Conservation (phyloP, 2,113 vertebrate genomes). For the Atherinomorus stipes region DNA sequence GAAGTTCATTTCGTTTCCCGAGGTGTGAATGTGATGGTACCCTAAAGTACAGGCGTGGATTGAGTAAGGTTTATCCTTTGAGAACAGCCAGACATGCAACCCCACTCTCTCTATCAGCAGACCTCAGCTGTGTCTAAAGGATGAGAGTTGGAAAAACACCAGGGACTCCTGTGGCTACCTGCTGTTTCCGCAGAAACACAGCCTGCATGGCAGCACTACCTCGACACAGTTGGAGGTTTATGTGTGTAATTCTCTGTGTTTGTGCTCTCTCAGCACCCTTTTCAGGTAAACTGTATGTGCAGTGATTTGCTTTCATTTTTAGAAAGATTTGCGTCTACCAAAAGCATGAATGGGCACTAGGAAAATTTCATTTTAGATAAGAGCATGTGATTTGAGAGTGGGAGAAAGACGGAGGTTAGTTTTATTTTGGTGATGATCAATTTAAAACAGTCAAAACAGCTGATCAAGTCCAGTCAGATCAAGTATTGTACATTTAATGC, state of each 20-base stretch:
- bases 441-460: conserved; percentile 15
- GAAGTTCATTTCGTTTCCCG: conserved; percentile 41
- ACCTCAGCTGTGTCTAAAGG: conserved; percentile 71
- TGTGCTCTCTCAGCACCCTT: conserved; percentile 24
- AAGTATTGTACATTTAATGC: conserved; percentile 1
- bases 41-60: conserved; percentile 32
- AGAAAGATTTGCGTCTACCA: conserved; percentile 9
- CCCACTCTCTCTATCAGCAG: conserved; percentile 62
- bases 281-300: conserved; percentile 26
- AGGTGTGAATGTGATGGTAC: conserved; percentile 46
- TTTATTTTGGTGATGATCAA: conserved; percentile 4
- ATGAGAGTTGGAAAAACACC: conserved; percentile 67
- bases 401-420: not conserved
- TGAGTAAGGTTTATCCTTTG: conserved; percentile 46
- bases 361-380: not conserved
- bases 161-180: conserved; percentile 68
- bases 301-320: conserved; percentile 33
- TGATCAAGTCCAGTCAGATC: conserved; percentile 11
- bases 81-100: conserved; percentile 11
- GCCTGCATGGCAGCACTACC: conserved; percentile 46
- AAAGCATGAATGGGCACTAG: conserved; percentile 8
- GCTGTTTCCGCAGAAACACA: conserved; percentile 79
- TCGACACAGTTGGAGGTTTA: conserved; percentile 62
- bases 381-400: not conserved
- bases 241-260: not conserved